Conservation (phyloP, 92 coral and sea anemone species). For the Porites lobata region DNA sequence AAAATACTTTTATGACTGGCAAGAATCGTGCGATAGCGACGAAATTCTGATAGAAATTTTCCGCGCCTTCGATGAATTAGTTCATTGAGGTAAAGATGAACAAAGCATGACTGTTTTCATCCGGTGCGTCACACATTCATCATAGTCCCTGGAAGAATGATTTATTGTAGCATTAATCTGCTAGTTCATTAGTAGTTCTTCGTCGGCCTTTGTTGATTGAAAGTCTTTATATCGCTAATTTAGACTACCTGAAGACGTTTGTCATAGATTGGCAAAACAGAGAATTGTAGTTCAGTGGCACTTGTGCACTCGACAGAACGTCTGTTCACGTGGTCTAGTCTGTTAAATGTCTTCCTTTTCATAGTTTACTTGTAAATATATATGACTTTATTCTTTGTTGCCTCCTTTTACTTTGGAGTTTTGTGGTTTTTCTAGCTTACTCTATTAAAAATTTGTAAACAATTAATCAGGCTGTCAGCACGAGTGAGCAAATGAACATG, state of each 20-base stretch:
- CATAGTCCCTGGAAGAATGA: not conserved
- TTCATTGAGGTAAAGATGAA: constrained; percentile 5
- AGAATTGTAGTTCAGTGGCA: not conserved
- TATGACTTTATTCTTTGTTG: not conserved
- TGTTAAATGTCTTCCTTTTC: not conserved
- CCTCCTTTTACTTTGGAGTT: not conserved
- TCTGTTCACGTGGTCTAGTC: not conserved
- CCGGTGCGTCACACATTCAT: not conserved
- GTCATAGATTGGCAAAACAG: not conserved
- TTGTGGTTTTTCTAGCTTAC: not conserved
- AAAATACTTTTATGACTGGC: too few relatives aligned
- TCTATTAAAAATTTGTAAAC: too few relatives aligned
- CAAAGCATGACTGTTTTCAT: constrained; percentile 46
- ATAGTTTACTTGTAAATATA: not conserved
- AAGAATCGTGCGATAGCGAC: not conserved
- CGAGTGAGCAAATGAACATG: too few relatives aligned
- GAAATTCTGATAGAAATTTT: not conserved
- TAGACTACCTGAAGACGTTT: not conserved
- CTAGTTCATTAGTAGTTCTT: not conserved
- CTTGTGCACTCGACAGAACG: not conserved
- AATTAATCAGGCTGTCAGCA: too few relatives aligned
- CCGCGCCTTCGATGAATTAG: not conserved
- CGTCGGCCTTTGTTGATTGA: too few relatives aligned
- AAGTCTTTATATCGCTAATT: not conserved
- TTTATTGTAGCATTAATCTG: not conserved